A percentile compares a stretch with the other conserved stretches of the same genome.
Conservation (phyloP, 2,888 invertebrate species). For the Atrina japonica region DNA sequence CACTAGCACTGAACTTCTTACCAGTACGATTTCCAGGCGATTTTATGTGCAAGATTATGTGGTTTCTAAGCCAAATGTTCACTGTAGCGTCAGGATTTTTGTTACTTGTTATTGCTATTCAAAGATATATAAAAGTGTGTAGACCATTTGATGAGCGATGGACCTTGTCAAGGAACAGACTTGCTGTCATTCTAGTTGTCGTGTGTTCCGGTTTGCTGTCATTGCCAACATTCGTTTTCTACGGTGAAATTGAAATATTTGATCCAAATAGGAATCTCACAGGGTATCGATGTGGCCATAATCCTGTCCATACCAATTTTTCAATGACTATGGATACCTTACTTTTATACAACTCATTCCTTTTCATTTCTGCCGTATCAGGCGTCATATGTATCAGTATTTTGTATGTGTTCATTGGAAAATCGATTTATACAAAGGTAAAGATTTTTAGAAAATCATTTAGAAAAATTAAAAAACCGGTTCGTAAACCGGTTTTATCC, state of each 20-base stretch:
- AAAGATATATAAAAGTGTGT: conserved; percentile 40
- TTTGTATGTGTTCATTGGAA: conserved; percentile 30
- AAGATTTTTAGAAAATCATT: conserved; percentile 24
- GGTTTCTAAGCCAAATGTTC: conserved; percentile 37
- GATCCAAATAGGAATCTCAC: conserved; percentile 13
- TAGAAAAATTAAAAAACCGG: conserved; percentile 11
- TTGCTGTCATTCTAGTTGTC: conserved; percentile 29
- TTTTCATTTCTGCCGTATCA: conserved; percentile 22
- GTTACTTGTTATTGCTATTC: conserved; percentile 34
- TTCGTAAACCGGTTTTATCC: background rate
- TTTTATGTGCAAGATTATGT: conserved; percentile 32
- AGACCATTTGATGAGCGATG: conserved; percentile 22
- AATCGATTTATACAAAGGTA: conserved; percentile 34
- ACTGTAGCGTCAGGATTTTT: conserved; percentile 26
- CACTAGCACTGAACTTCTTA: conserved; percentile 33
- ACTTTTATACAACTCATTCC: conserved; percentile 23
- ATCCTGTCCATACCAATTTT: background rate
- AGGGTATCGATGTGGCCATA: conserved; percentile 36
- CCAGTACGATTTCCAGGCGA: conserved; percentile 29
- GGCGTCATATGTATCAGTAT: conserved; percentile 26
- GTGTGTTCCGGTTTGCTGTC: conserved; percentile 16
- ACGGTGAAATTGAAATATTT: conserved; percentile 30
- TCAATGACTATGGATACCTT: background rate
- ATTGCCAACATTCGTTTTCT: conserved; percentile 31
- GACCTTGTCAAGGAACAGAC: conserved; percentile 22